phyloP scores from a whole-genome alignment of 2,888 invertebrate genomes.

The Sicus ferrugineus region DNA sequence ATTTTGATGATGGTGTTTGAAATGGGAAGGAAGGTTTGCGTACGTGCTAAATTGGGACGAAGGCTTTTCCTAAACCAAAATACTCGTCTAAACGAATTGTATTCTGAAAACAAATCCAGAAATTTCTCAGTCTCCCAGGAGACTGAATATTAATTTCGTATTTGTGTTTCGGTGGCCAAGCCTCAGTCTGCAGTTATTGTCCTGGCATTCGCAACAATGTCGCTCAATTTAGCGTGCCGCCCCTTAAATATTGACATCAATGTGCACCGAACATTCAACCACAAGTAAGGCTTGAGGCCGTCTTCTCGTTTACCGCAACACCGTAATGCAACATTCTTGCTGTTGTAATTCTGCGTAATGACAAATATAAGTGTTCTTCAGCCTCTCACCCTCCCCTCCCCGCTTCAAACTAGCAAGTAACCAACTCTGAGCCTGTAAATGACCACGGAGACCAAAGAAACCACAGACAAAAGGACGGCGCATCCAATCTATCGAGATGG shows the following conservation, averaged over 20 bases:
- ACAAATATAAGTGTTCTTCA: slow-evolving; percentile 5
- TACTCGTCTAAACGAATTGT: too few species aligned
- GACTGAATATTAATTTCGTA: background rate
- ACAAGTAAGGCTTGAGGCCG: slow-evolving; percentile 26
- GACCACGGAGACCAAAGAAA: slow-evolving; percentile 12
- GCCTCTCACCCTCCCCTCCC: background rate
- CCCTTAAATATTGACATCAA: slow-evolving; percentile 29
- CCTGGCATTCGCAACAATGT: background rate
- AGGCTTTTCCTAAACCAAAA: too few species aligned
- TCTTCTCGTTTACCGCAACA: slow-evolving; percentile 20
- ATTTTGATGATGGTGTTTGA: too few species aligned
- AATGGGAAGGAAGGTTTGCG: too few species aligned
- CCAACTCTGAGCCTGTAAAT: slow-evolving; percentile 5
- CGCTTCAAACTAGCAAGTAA: background rate
- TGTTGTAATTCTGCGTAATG: slow-evolving; percentile 4
- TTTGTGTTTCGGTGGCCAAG: background rate
- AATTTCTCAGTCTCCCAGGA: too few species aligned
- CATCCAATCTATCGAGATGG: background rate
- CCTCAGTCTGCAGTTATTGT: background rate
- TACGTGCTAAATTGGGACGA: too few species aligned
- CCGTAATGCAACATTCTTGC: slow-evolving; percentile 14
- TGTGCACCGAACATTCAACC: slow-evolving; percentile 14
- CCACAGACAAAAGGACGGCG: background rate
- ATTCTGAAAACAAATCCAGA: too few species aligned
- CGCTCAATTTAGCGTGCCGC: slow-evolving; percentile 6